Percentiles rank a stretch among this genome's conserved stretches.
Evolutionary conservation across 1,140 invertebrate genomes (phyloP).

Genomic region (Thaumetopoea pityocampa): DNA sequence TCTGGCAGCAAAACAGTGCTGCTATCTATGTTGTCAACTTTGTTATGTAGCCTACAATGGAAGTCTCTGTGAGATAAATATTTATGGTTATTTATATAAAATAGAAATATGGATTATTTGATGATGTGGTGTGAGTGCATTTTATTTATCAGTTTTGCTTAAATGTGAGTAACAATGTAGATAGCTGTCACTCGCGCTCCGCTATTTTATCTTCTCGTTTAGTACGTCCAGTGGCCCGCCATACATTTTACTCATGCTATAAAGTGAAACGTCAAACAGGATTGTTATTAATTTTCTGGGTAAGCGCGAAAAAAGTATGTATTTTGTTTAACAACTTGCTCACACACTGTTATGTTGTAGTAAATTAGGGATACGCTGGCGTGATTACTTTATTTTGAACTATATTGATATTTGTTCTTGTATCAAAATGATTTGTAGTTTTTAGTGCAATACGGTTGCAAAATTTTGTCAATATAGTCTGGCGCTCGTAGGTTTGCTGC

Average conservation of each 20-base stretch:
- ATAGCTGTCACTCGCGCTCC: slow-evolving; percentile 9
- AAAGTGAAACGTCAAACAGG: slow-evolving; percentile 69
- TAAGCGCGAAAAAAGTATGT: slow-evolving; percentile 9
- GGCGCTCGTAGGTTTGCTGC: too few relatives aligned
- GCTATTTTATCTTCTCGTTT: slow-evolving; percentile 31
- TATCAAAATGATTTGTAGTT: too few relatives aligned
- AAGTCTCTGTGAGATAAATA: slow-evolving; percentile 70
- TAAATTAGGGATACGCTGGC: too few relatives aligned
- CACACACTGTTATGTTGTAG: too few relatives aligned
- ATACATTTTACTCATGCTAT: slow-evolving; percentile 70
- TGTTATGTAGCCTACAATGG: slow-evolving; percentile 69
- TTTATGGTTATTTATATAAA: slow-evolving; percentile 56
- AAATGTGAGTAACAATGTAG: slow-evolving; percentile 6
- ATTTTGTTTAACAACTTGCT: too few relatives aligned
- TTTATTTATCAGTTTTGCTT: slow-evolving; percentile 20
- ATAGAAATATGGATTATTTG: slow-evolving; percentile 33
- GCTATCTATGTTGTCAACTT: slow-evolving; percentile 75
- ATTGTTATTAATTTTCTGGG: slow-evolving; percentile 43
- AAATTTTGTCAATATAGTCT: too few relatives aligned
- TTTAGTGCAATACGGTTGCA: too few relatives aligned
- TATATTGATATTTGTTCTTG: too few relatives aligned
- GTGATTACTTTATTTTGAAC: too few relatives aligned
- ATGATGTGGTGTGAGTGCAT: slow-evolving; percentile 35
- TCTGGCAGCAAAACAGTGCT: slow-evolving; percentile 75
- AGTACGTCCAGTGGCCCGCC: slow-evolving; percentile 57